Evolutionary conservation across 2,888 invertebrate genomes (phyloP), one percentile per base, ranked within the genome.

Genomic region (Nomada ruficornis): DNA sequence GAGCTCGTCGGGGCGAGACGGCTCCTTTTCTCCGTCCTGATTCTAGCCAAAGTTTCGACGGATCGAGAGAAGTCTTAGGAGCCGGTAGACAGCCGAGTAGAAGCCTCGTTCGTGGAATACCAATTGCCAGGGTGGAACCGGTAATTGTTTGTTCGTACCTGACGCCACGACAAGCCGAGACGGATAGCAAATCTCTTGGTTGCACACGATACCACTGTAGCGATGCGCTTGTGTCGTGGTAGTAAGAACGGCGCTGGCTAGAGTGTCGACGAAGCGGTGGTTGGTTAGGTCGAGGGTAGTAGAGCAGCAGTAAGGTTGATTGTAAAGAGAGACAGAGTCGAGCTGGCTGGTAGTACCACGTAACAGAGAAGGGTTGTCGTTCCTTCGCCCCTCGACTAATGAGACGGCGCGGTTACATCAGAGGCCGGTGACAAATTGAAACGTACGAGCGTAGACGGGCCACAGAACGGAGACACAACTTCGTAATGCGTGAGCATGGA

Each of bases 351-450:
- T n/a, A 78, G 68, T 67, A 59, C 75, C 29, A 60, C 60, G 73
- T 73, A 80, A 88, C 71, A 75, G 84, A 84, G 89, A 85, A 80
- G 77, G 64, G 70, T 80, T 80, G 81, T 84, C 86, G 84, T 88
- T 90, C 87, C 89, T 88, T 90, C 87, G 78, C 85, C 87, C 87
- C 89, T 88, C 89, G 90, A 92, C 92, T 93, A 93, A 93, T 93
- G 93, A 93, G 93, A 93, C 91, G 91, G 91, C 90, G 91, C 90
- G 92, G 92, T 93, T 92, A 93, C 92, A 92, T 92, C 92, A 93
- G 90, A 91, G 91, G 88, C 92, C 89, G 89, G 88, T 89, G 90
- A 93, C 93, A 93, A 93, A 93, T 93, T 93, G 93, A 93, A 93
- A 93, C 91, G 93, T 92, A 93, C 93, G 92, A 92, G 90, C 89